These are phyloP conservation scores for Xiphorhynchus elegans DNA, from an alignment of 2,113 vertebrate genomes.

Conservation along the genomic window DNA sequence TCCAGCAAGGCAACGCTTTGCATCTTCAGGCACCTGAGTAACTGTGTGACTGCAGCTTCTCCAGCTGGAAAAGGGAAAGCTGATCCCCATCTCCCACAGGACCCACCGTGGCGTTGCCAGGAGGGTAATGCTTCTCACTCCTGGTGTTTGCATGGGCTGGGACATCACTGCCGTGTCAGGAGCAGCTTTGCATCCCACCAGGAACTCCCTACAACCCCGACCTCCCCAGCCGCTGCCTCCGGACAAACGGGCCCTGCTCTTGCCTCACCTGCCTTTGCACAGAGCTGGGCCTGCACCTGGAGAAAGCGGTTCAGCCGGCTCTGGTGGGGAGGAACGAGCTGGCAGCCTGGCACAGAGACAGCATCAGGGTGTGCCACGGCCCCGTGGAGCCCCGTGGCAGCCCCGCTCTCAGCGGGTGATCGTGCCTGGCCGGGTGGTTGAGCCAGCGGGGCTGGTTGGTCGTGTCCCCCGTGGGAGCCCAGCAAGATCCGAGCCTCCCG, in stretches of 20 bases:
- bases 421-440: not conserved
- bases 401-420: not conserved
- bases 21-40: not conserved
- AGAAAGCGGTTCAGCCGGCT: not conserved
- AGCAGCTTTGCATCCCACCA: not conserved
- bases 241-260: not conserved
- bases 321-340: not conserved
- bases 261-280: not conserved
- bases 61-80: not conserved
- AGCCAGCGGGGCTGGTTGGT: not conserved
- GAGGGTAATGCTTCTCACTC: not conserved
- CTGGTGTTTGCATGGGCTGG: not conserved
- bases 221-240: not conserved
- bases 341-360: constrained; percentile 11
- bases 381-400: not conserved
- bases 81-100: not conserved
- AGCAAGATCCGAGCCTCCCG: not conserved
- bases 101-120: not conserved
- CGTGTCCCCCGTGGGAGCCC: not conserved
- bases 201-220: not conserved
- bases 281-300: not conserved
- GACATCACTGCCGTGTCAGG: not conserved
- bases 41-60: not conserved
- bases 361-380: not conserved
- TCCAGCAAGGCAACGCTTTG: not conserved